These are phyloP conservation scores for Hermatobates lingyangjiaoensis DNA, from an alignment of 1,140 invertebrate species.

Conservation along the genomic window DNA sequence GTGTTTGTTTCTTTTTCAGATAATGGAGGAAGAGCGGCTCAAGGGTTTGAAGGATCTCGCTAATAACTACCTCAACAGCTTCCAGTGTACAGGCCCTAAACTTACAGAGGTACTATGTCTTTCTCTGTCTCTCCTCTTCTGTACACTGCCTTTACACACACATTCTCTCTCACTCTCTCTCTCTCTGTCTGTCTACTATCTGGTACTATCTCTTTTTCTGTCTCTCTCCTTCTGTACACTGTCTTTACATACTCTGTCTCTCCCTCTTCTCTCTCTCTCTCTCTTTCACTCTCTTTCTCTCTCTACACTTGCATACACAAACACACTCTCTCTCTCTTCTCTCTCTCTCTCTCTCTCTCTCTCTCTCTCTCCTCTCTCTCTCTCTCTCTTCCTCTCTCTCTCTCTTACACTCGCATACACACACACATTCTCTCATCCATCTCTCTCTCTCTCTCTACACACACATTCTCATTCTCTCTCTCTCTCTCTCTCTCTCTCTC, in stretches of 20 bases:
- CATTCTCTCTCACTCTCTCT: neutral
- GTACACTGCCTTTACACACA: neutral
- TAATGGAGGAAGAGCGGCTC: constrained; percentile 75
- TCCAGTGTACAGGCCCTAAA: constrained; percentile 54
- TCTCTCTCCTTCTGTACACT: neutral
- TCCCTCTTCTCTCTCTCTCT: no score
- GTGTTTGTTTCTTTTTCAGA: constrained; percentile 30
- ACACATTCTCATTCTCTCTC: neutral
- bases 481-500: neutral
- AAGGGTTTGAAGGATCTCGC: constrained; percentile 59
- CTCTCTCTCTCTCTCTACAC: neutral
- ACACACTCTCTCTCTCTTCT: neutral
- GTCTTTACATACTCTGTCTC: neutral
- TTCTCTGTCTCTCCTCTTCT: constrained; percentile 3
- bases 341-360: neutral
- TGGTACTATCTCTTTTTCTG: neutral
- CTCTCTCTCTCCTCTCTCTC: neutral
- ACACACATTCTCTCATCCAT: neutral
- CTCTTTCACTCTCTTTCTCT: no score
- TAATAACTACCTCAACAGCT: constrained; percentile 54
- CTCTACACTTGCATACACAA: no score
- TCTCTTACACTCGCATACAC: neutral
- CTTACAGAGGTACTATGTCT: constrained; percentile 24
- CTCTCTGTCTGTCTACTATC: neutral
- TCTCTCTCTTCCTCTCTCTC: neutral